Evolutionary conservation across 2,113 vertebrate species (phyloP).

Genomic region (Meles meles): DNA sequence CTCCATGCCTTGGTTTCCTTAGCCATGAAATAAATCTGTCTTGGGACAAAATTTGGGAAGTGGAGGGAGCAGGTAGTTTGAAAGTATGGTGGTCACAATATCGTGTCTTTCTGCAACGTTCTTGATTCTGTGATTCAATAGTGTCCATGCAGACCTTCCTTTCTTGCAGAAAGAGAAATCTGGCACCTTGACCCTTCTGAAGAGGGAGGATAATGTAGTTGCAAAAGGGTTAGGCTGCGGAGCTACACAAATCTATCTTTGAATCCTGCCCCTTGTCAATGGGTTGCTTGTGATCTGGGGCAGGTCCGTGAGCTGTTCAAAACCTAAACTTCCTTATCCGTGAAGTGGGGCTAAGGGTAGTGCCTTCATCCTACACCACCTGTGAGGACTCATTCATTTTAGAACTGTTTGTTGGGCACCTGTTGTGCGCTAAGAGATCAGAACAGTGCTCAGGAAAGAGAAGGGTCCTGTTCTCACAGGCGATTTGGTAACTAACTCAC

Average conservation of each 20-base stretch:
- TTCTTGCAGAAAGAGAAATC: not conserved
- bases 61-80: not conserved
- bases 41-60: not conserved
- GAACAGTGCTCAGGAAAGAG: not conserved
- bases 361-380: not conserved
- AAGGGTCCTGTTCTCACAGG: not conserved
- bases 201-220: not conserved
- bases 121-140: not conserved
- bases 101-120: not conserved
- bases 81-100: not conserved
- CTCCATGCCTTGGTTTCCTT: not conserved
- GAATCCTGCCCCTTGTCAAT: not conserved
- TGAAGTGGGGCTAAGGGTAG: not conserved
- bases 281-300: not conserved
- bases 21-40: not conserved
- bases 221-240: not conserved
- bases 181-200: not conserved
- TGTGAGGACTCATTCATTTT: not conserved
- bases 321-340: not conserved
- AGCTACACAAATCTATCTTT: not conserved
- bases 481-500: not conserved
- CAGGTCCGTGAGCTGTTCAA: not conserved
- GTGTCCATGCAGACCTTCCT: not conserved
- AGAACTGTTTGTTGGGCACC: not conserved
- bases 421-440: not conserved